Conservation (phyloP, 1,140 invertebrate species). For the Cyclina sinensis region DNA sequence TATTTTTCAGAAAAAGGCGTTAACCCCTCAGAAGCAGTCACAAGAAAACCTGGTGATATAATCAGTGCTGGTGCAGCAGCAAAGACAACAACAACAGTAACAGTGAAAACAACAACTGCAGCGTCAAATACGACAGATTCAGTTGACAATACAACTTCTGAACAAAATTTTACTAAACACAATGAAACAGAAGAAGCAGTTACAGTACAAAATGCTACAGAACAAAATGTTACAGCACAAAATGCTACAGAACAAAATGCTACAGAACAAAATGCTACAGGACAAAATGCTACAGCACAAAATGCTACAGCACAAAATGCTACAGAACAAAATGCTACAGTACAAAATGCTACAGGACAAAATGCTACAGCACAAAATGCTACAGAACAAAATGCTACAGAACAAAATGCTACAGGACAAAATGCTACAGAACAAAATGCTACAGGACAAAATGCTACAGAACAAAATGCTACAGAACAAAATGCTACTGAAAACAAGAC, state of each 20-base stretch:
- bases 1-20: neutral
- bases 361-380: too few relatives aligned
- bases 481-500: neutral
- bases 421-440: neutral
- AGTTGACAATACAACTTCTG: too few relatives aligned
- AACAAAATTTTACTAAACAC: neutral
- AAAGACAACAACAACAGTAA: neutral
- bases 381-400: too few relatives aligned
- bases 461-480: neutral
- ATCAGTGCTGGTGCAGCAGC: neutral
- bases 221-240: too few relatives aligned
- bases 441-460: neutral
- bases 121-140: too few relatives aligned
- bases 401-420: too few relatives aligned
- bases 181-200: too few relatives aligned
- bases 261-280: neutral
- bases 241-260: neutral
- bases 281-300: neutral
- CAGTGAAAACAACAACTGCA: neutral
- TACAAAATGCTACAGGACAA: neutral
- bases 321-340: neutral
- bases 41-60: neutral
- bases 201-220: neutral
- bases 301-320: neutral
- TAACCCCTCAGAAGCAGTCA: neutral